A percentile compares a stretch with the other conserved stretches of the same genome.
Evolutionary conservation across 2,113 vertebrate species (phyloP).

Genomic region (Drymodes brunneopygia): DNA sequence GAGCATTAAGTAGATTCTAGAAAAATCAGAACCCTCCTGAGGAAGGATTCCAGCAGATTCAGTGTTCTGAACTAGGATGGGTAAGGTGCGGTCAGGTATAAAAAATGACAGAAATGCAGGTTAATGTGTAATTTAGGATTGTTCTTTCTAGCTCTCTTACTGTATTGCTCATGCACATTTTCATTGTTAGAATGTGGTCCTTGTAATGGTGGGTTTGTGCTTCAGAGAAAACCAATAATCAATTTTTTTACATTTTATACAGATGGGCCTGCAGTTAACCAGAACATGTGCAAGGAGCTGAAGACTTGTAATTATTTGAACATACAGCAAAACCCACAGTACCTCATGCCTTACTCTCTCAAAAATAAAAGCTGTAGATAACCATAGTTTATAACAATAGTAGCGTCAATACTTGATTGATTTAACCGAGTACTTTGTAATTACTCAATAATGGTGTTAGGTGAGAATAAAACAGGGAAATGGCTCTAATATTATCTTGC

Average conservation of each 20-base stretch:
- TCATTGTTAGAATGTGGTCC: background rate
- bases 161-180: background rate
- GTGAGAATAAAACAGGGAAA: background rate
- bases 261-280: background rate
- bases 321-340: background rate
- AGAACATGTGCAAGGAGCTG: background rate
- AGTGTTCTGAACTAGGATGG: background rate
- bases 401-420: background rate
- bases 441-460: background rate
- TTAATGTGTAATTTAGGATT: background rate
- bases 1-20: background rate
- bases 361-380: background rate
- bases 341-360: background rate
- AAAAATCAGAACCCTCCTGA: background rate
- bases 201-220: rapidly evolving
- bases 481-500: background rate
- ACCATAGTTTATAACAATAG: background rate
- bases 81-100: background rate
- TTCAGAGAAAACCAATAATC: background rate
- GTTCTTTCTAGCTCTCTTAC: background rate
- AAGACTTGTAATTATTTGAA: background rate
- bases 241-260: background rate
- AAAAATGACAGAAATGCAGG: background rate
- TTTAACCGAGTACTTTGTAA: background rate
- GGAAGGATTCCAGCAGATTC: background rate